phyloP scores from a whole-genome alignment of 2,888 invertebrate genomes.

The Itoplectis maculator region DNA sequence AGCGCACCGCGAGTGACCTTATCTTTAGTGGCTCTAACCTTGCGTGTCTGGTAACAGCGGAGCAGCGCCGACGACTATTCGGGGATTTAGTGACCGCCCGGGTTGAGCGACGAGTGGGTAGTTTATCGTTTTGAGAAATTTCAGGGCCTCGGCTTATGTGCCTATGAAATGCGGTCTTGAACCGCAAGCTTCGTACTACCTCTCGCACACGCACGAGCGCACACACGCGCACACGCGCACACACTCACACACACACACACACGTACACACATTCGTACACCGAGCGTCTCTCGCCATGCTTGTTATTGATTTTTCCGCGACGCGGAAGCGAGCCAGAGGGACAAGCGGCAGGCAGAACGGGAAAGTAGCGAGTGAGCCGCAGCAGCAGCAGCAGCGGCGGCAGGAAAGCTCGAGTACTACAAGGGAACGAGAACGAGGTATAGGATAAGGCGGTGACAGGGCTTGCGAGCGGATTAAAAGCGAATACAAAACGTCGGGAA shows the following conservation, averaged over 20 bases:
- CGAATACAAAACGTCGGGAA: conserved; percentile 23
- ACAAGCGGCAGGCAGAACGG: conserved; percentile 39
- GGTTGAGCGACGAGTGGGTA: conserved; percentile 8
- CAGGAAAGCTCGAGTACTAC: not conserved
- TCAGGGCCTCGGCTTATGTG: conserved; percentile 33
- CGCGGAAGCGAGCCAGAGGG: conserved; percentile 58
- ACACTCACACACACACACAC: conserved; percentile 22
- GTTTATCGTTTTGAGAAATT: conserved; percentile 31
- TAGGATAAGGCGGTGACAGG: conserved; percentile 22
- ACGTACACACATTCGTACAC: conserved; percentile 3
- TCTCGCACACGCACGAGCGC: not conserved
- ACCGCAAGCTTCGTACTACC: conserved; percentile 48
- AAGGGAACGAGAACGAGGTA: not conserved
- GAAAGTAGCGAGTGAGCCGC: conserved; percentile 36
- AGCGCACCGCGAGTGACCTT: not conserved
- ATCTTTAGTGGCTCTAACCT: not conserved
- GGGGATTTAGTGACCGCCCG: not conserved
- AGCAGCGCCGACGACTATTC: not conserved
- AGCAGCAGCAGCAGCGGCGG: no score
- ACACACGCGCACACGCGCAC: not conserved
- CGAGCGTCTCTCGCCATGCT: conserved; percentile 76
- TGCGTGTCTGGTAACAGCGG: not conserved
- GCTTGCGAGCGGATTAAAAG: conserved; percentile 35
- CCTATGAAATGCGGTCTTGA: conserved; percentile 55
- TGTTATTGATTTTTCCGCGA: conserved; percentile 83